phyloP scores from a whole-genome alignment of 2,888 invertebrate species.

The Caenorhabditis sinica region DNA sequence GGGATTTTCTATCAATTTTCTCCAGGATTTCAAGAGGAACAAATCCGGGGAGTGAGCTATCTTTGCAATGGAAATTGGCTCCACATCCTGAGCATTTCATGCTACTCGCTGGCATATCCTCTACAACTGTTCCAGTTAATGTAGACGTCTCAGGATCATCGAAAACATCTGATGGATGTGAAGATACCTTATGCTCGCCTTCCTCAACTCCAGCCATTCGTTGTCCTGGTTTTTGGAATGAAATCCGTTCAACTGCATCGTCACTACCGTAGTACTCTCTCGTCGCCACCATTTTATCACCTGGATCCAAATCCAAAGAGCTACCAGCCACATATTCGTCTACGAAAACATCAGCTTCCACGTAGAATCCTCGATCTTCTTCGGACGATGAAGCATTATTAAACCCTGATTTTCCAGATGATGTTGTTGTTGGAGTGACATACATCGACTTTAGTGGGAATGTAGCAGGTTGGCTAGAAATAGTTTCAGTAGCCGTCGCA shows the following conservation, averaged over 20 bases:
- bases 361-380: conserved; percentile 77
- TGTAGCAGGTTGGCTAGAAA: not conserved
- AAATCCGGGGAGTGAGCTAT: conserved; percentile 85
- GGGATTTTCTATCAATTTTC: conserved; percentile 66
- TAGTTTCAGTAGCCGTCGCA: not conserved
- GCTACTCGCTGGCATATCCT: conserved; percentile 69
- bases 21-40: conserved; percentile 84
- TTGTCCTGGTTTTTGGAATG: conserved; percentile 79
- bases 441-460: conserved; percentile 42
- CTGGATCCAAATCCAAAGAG: conserved; percentile 77
- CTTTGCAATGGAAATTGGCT: conserved; percentile 85
- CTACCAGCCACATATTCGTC: conserved; percentile 81
- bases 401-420: not conserved
- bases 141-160: conserved; percentile 42
- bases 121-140: conserved; percentile 66
- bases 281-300: conserved; percentile 78
- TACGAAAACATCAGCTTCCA: conserved; percentile 75
- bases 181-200: not conserved
- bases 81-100: conserved; percentile 85
- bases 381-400: not conserved
- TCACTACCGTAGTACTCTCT: conserved; percentile 68
- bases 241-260: conserved; percentile 80
- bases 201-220: conserved; percentile 48
- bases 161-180: not conserved
- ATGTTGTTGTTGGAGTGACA: not conserved